A percentile compares a stretch with the other conserved stretches of the same genome.
Evolutionary conservation across 2,113 vertebrate genomes (phyloP).

Genomic region (Nothocercus julius): DNA sequence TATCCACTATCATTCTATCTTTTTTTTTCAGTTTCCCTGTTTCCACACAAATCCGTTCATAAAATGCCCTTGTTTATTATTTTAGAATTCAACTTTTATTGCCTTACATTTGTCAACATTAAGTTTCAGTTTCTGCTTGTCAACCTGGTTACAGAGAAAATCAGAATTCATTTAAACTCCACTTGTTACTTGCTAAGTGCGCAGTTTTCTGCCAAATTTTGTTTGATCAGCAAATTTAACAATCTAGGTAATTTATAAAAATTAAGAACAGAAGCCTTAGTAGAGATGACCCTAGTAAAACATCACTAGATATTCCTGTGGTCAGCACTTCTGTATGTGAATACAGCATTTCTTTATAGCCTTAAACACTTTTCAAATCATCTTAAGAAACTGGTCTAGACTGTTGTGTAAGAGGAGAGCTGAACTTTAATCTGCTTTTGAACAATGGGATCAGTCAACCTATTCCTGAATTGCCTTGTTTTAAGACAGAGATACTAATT

Average conservation of each 20-base stretch:
- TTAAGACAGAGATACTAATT: neutral
- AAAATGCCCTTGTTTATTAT: neutral
- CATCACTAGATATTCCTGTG: neutral
- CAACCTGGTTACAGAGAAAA: conserved; percentile 42
- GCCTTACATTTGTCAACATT: conserved; percentile 38
- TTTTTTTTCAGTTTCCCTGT: neutral
- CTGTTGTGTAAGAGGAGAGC: neutral
- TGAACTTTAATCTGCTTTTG: neutral
- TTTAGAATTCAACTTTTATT: conserved; percentile 23
- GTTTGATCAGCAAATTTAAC: conserved; percentile 46
- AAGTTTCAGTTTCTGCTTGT: conserved; percentile 50
- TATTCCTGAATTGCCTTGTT: neutral
- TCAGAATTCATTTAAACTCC: conserved; percentile 60
- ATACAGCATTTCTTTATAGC: neutral
- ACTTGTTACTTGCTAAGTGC: conserved; percentile 15
- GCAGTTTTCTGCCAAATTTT: conserved; percentile 24
- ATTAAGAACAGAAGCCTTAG: conserved; percentile 36
- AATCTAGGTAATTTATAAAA: conserved; percentile 31
- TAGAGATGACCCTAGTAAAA: conserved; percentile 22
- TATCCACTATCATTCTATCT: neutral
- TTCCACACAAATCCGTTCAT: neutral
- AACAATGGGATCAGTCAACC: rapidly evolving
- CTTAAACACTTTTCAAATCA: neutral
- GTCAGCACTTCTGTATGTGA: neutral
- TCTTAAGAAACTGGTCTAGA: neutral